A percentile compares a stretch with the other conserved stretches of the same genome.
phyloP scores from a whole-genome alignment of 2,797 vertebrate genomes.

The Gymnothorax reevesii region DNA sequence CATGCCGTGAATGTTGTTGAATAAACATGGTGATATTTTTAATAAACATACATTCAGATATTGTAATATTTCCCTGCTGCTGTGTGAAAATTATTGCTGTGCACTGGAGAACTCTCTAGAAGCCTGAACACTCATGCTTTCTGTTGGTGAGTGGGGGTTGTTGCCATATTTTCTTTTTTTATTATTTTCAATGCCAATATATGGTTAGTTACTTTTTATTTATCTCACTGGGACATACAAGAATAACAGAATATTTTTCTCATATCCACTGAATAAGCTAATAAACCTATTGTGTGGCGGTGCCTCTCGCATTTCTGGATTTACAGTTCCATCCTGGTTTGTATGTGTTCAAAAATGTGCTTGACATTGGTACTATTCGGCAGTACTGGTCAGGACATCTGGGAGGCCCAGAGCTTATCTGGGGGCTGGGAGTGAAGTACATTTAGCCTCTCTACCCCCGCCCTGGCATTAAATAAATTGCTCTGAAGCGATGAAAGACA shows the following conservation, averaged over 20 bases:
- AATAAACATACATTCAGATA: constrained; percentile 39
- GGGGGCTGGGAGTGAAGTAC: constrained; percentile 38
- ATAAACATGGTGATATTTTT: neutral
- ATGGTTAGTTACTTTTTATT: neutral
- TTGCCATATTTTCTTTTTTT: neutral
- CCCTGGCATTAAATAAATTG: neutral
- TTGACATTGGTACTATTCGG: neutral
- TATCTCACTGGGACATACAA: neutral
- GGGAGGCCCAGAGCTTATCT: constrained; percentile 22
- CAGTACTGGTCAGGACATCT: neutral
- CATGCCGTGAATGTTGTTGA: neutral
- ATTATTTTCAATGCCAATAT: neutral
- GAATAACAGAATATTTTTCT: neutral
- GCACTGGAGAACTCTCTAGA: neutral
- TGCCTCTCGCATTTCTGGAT: neutral
- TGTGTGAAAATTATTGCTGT: neutral
- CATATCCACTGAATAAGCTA: neutral
- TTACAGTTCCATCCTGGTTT: neutral
- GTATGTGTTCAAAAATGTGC: neutral
- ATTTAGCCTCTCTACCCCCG: neutral
- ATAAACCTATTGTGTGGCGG: neutral
- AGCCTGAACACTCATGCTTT: neutral
- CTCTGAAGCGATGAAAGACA: neutral
- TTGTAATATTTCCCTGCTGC: constrained; percentile 16
- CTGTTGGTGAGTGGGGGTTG: neutral